Base-by-base conservation (phyloP, 2,888 invertebrate species). In the Synergus gifuensis region DNA sequence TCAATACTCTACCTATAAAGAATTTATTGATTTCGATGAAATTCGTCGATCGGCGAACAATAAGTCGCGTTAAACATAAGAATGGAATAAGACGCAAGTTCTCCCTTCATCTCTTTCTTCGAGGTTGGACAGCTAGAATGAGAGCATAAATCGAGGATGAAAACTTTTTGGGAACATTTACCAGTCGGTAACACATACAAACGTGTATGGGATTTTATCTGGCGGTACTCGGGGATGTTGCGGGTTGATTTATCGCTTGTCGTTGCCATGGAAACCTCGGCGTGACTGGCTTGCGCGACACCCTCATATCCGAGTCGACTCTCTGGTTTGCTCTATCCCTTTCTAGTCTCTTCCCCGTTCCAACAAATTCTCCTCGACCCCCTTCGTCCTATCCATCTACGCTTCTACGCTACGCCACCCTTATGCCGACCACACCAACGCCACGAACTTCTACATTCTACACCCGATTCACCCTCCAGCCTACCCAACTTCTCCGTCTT, bases 221-320 rank as follows among this genome's bases (percentile, higher is more conserved):
- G 88, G 86, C 85, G 87, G 90, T 89, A 89, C 89, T 90, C 88
- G 88, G 89, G 89, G 90, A 89, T 90, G 90, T 90, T 90, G 90
- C 89, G 91, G 90, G 90, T 91, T 91, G 91, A 91, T 91, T 91
- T 91, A 91, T 91, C 90, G 91, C 89, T 88, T 89, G 88, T 89
- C 87, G 91, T 91, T 90, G 89, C 91, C 90, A 91, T 91, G 90
- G 91, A 85, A 90, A 91, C 91, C 88, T 90, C 89, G 87, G 90
- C 91, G 91, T 91, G 91, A 91, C 91, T 89, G 90, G 91, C 90
- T 91, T 91, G 90, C 90, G 90, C 91, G 91, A 91, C 91, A 91
- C 91, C 91, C 91, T 91, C 91, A 89, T 91, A 91, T 91, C 88
- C 90, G 87, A 88, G 86, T 88, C 88, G 87, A 87, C 86, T 88